Percentiles rank a stretch among this genome's conserved stretches.
phyloP scores from a whole-genome alignment of 2,113 vertebrate species.

The Lanius collurio region DNA sequence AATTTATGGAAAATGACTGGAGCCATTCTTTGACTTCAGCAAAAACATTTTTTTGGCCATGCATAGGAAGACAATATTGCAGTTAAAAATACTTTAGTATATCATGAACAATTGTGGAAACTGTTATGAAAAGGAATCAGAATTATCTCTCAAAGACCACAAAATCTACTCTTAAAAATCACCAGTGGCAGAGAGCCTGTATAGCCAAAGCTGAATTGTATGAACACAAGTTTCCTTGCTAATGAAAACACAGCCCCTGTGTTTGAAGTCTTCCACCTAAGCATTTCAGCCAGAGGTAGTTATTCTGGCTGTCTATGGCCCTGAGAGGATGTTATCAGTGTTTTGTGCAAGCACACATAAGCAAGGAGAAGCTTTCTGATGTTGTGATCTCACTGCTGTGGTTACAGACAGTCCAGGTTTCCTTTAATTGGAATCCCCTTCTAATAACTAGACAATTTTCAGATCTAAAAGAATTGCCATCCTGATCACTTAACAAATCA shows the following conservation, averaged over 20 bases:
- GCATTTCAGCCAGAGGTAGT: background rate
- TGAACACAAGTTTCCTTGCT: background rate
- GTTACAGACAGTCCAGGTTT: background rate
- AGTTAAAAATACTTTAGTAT: background rate
- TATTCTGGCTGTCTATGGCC: background rate
- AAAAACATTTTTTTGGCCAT: background rate
- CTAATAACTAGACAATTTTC: background rate
- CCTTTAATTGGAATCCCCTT: background rate
- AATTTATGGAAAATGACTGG: background rate
- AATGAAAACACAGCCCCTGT: background rate
- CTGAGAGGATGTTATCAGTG: background rate
- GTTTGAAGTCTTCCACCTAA: background rate
- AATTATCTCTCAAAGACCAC: background rate
- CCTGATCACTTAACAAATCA: background rate
- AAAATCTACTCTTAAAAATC: background rate
- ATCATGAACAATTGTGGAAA: background rate
- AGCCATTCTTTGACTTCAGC: background rate
- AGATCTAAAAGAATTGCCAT: background rate
- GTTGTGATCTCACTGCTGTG: background rate
- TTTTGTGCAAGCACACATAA: fast-evolving
- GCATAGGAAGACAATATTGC: background rate
- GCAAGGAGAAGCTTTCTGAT: background rate
- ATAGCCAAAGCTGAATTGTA: background rate
- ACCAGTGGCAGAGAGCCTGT: background rate
- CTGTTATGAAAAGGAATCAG: background rate